phyloP scores from a whole-genome alignment of 64 coral and sea anemone genomes.

The Anthopleura sola region DNA sequence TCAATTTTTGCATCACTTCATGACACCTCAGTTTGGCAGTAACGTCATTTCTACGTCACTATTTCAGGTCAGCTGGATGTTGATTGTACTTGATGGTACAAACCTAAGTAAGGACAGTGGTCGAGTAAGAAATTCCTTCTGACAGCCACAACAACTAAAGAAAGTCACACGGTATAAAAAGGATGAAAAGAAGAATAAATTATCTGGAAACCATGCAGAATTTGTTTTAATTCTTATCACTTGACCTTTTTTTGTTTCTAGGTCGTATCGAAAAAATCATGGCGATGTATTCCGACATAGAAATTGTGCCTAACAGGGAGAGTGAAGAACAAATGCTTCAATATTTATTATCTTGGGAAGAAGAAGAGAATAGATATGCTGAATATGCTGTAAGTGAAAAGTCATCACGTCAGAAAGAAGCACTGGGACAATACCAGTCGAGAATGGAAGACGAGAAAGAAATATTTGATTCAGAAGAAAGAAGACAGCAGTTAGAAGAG shows the following conservation, averaged over 20 bases:
- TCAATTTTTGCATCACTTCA: too few relatives aligned
- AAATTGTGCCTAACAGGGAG: not conserved
- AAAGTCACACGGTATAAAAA: too few relatives aligned
- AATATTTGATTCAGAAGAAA: constrained; percentile 20
- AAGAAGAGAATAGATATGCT: not conserved
- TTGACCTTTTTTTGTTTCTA: not conserved
- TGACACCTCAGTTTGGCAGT: too few relatives aligned
- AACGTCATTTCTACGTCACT: too few relatives aligned
- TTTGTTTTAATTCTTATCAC: too few relatives aligned
- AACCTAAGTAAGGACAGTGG: too few relatives aligned
- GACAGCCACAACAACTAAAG: too few relatives aligned
- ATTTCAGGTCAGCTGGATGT: too few relatives aligned
- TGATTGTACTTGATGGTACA: too few relatives aligned
- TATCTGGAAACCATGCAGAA: too few relatives aligned
- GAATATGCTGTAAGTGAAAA: not conserved
- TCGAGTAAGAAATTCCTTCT: too few relatives aligned
- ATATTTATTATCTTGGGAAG: constrained; percentile 4
- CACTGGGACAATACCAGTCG: not conserved
- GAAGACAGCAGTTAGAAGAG: not conserved
- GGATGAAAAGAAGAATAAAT: too few relatives aligned
- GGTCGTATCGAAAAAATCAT: not conserved
- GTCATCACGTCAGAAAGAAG: not conserved
- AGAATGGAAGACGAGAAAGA: not conserved
- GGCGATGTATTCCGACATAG: not conserved
- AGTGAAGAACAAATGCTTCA: constrained; percentile 13